Base-by-base conservation (phyloP, 2,113 vertebrate species). In the Scatophagus argus region DNA sequence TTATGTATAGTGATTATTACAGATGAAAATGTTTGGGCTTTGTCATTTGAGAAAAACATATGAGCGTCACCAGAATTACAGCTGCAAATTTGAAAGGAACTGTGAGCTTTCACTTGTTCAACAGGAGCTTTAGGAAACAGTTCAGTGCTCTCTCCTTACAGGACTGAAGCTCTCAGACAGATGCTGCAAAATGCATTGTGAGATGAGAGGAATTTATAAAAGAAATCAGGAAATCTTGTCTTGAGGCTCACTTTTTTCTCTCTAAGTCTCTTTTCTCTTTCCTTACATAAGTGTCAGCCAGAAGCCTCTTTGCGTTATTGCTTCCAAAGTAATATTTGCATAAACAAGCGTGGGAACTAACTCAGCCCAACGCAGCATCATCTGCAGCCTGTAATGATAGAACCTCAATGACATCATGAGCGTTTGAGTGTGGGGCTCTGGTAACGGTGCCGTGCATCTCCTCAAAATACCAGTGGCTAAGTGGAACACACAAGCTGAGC, bases 371-470 rank as follows among this genome's bases (percentile, higher is more conserved):
- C 63, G 39, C 41, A 38, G 70, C 75, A 79, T 86, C 83, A 58
- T 89, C 78, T 81, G 83, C 84, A 92, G 87, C 83, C 87, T 93
- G 83, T 90, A 90, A 92, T 89, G 92, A 89, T 83, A 51, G 83
- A 93, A 87, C 89, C 88, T 93, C 92, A 83, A 84, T 94, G 93
- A 93, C 90, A 90, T 93, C 90, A 93, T 79, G 60, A 19, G 65
- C 75, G 62, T 91, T 87, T 86, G 77, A 73, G 76, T 76, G 82
- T 21, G 63, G 77, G 75, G 81, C 78, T 87, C 82, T 84, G 89
- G 72, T 89, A 86, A 86, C 77, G n/a, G 82, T 39, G n/a, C 64
- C 8, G 52, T 85, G 83, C 67, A 82, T 86, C 81, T 87, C 84
- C 79, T 89, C 81, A 82, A 81, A 92, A 89, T 89, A 83, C 84